Evolutionary conservation across 2,888 invertebrate genomes (phyloP).

Genomic region (Cyaniris semiargus): DNA sequence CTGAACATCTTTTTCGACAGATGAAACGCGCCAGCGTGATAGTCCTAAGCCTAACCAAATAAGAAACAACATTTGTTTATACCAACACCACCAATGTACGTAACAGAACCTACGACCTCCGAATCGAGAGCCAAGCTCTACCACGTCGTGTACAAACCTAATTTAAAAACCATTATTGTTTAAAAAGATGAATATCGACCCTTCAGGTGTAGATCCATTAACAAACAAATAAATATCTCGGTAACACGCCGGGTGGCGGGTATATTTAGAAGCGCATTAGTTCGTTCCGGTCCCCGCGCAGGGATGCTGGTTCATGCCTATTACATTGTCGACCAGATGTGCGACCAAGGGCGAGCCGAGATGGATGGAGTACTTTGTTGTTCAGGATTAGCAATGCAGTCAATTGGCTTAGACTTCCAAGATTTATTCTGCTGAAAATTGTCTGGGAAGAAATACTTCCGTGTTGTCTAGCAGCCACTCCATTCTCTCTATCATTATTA

Average conservation of each 20-base stretch:
- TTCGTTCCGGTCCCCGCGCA: slow-evolving; percentile 43
- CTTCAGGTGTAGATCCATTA: slow-evolving; percentile 31
- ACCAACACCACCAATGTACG: too few species aligned
- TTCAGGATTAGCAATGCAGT: not conserved
- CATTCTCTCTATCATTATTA: not conserved
- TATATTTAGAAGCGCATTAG: slow-evolving; percentile 49
- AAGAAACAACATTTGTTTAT: too few species aligned
- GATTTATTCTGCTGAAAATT: not conserved
- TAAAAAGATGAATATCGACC: slow-evolving; percentile 22
- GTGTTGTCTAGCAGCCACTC: not conserved
- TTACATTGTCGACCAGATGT: slow-evolving; percentile 27
- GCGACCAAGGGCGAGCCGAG: not conserved
- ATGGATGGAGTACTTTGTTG: slow-evolving; percentile 1
- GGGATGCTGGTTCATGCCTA: slow-evolving; percentile 23
- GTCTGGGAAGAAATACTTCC: not conserved
- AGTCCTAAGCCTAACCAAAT: too few species aligned
- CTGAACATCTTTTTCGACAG: too few species aligned
- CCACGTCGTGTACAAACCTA: not conserved
- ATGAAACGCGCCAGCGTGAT: too few species aligned
- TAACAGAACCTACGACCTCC: too few species aligned
- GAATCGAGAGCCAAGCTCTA: not conserved
- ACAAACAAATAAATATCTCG: slow-evolving; percentile 32
- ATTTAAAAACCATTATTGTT: slow-evolving; percentile 24
- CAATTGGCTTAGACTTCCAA: not conserved
- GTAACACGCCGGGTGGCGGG: slow-evolving; percentile 47